Conservation (phyloP, 2,888 invertebrate genomes). For the Drosophila stalkeri region DNA sequence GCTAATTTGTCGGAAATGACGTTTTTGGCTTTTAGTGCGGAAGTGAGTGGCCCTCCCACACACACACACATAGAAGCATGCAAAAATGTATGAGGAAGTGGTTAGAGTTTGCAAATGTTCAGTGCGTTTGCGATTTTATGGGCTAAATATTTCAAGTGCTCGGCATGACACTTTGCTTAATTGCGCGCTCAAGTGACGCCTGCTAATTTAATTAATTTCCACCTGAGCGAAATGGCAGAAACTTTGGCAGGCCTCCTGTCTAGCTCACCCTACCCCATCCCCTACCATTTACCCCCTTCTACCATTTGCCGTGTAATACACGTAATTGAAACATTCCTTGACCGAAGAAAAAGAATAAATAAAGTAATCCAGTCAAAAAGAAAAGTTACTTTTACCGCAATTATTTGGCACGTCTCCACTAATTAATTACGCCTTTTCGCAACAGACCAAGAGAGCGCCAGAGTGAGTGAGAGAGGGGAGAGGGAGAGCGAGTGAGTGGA, state of each 20-base stretch:
- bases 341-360: conserved; percentile 51
- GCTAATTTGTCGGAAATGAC: conserved; percentile 80
- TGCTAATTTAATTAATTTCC: conserved; percentile 81
- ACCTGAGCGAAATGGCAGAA: conserved; percentile 65
- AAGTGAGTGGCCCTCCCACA: conserved; percentile 35
- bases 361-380: conserved; percentile 59
- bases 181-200: conserved; percentile 73
- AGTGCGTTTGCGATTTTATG: conserved; percentile 35
- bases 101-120: background rate
- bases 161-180: conserved; percentile 75
- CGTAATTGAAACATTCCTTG: conserved; percentile 78
- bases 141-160: conserved; percentile 65
- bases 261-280: background rate
- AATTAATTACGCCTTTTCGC: conserved; percentile 79
- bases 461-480: background rate
- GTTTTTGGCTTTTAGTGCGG: conserved; percentile 70
- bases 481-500: background rate
- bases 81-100: conserved; percentile 38
- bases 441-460: conserved; percentile 3
- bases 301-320: conserved; percentile 63
- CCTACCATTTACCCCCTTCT: conserved; percentile 10
- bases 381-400: conserved; percentile 76
- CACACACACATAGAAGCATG: conserved; percentile 34
- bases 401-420: conserved; percentile 78
- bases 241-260: conserved; percentile 47